Evolutionary conservation across 2,113 vertebrate species (phyloP).

Genomic region (Hippocampus zosterae): DNA sequence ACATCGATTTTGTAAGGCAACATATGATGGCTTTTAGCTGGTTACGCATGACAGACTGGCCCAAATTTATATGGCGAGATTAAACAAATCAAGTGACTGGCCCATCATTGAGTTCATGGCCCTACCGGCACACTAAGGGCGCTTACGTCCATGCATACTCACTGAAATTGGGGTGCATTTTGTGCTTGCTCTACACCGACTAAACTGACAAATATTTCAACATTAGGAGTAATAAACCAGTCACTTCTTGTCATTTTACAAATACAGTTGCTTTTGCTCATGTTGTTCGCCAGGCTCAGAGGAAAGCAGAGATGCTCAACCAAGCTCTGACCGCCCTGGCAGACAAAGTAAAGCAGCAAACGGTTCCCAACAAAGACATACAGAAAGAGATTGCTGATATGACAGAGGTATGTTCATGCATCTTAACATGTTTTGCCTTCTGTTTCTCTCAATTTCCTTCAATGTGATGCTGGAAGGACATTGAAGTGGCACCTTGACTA

Average conservation of each 20-base stretch:
- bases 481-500: neutral
- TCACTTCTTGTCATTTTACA: too few relatives aligned
- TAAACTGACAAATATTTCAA: neutral
- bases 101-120: too few relatives aligned
- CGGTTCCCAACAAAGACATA: conserved; percentile 86
- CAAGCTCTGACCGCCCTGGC: conserved; percentile 75
- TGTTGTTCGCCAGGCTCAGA: conserved; percentile 77
- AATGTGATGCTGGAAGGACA: neutral
- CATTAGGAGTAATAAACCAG: neutral
- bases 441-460: neutral
- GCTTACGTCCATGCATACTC: neutral
- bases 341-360: conserved; percentile 87
- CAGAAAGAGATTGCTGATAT: conserved; percentile 92
- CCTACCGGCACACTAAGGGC: neutral
- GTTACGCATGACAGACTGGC: neutral
- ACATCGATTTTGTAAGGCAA: neutral
- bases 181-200: neutral
- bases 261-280: neutral
- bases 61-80: neutral
- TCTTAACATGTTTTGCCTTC: neutral
- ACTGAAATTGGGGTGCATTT: neutral
- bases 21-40: neutral
- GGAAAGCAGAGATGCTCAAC: conserved; percentile 83
- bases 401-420: conserved; percentile 76
- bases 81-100: neutral